phyloP scores from a whole-genome alignment of 2,113 vertebrate species.

The Amblyopsis rosae region DNA sequence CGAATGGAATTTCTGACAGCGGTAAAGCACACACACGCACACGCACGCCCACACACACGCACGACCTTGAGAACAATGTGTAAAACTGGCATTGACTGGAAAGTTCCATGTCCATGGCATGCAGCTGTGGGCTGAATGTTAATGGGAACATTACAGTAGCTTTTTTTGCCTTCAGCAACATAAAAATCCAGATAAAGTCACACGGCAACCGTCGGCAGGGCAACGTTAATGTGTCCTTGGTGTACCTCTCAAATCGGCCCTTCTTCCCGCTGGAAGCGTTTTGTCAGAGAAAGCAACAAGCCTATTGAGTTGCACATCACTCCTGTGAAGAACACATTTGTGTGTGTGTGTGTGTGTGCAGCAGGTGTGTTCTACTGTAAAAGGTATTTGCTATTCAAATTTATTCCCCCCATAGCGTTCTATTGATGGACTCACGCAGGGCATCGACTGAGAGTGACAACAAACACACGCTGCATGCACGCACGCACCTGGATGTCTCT shows the following conservation, averaged over 20 bases:
- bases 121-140: conserved; percentile 50
- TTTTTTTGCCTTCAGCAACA: neutral
- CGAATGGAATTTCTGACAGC: neutral
- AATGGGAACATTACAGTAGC: conserved; percentile 16
- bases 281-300: conserved; percentile 37
- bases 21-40: conserved; percentile 15
- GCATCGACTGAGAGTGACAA: conserved; percentile 15
- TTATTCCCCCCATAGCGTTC: conserved; percentile 32
- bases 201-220: neutral
- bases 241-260: conserved; percentile 12
- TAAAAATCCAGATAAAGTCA: conserved; percentile 5
- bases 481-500: neutral
- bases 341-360: conserved; percentile 23
- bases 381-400: conserved; percentile 78
- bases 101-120: conserved; percentile 44
- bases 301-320: conserved; percentile 53
- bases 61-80: conserved; percentile 46
- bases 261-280: conserved; percentile 39
- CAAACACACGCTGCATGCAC: neutral
- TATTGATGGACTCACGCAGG: conserved; percentile 27
- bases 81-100: conserved; percentile 29
- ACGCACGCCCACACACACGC: conserved; percentile 21
- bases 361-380: conserved; percentile 2
- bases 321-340: conserved; percentile 19
- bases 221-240: conserved; percentile 38